Conservation (phyloP, 2,797 vertebrate species). For the Monodelphis domestica region DNA sequence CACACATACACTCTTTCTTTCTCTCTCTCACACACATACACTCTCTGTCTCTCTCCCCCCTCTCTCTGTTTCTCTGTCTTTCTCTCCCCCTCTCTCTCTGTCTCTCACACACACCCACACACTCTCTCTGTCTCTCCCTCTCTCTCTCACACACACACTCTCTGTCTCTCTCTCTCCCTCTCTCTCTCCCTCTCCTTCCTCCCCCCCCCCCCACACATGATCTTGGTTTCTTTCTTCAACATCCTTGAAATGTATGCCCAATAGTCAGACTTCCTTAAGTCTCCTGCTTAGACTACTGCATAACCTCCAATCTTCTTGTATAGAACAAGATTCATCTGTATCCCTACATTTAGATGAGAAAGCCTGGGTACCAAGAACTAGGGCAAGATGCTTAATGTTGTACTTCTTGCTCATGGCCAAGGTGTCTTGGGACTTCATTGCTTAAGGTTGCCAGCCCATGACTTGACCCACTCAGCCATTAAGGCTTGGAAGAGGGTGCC, state of each 20-base stretch:
- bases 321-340: neutral
- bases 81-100: too few relatives aligned
- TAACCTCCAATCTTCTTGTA: neutral
- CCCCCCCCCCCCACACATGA: too few relatives aligned
- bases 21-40: too few relatives aligned
- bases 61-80: too few relatives aligned
- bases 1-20: too few relatives aligned
- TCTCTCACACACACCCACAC: too few relatives aligned
- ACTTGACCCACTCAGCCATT: neutral
- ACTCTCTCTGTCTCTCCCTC: too few relatives aligned
- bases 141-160: too few relatives aligned
- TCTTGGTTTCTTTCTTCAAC: neutral
- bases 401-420: neutral
- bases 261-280: neutral
- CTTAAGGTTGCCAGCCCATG: conserved; percentile 1
- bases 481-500: neutral
- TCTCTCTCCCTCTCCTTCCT: too few relatives aligned
- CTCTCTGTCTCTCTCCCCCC: too few relatives aligned
- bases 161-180: too few relatives aligned
- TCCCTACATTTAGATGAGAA: neutral
- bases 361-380: neutral
- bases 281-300: neutral
- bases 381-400: neutral
- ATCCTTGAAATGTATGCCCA: neutral
- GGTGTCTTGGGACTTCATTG: neutral